Evolutionary conservation across 1,140 invertebrate species (phyloP).

Genomic region (Campoletis sonorensis): DNA sequence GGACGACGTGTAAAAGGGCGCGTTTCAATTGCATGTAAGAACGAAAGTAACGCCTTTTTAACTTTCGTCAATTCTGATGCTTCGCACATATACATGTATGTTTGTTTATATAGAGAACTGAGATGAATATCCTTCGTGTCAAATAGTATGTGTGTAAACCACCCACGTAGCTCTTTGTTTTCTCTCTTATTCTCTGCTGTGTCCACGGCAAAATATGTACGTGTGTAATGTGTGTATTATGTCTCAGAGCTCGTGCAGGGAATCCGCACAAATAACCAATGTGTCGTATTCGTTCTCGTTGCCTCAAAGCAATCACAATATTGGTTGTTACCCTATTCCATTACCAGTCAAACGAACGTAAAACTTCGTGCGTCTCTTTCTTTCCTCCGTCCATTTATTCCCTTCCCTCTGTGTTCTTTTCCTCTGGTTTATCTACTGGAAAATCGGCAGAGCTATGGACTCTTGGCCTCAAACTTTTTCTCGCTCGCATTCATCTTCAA

Average conservation of each 20-base stretch:
- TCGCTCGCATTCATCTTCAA: background rate
- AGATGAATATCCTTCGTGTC: constrained; percentile 14
- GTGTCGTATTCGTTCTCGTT: constrained; percentile 46
- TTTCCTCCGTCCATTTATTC: background rate
- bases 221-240: constrained; percentile 23
- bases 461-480: background rate
- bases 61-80: background rate
- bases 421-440: constrained; percentile 15
- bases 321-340: constrained; percentile 51
- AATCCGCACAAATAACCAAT: constrained; percentile 42
- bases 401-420: background rate
- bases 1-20: background rate
- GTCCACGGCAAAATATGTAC: background rate
- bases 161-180: background rate
- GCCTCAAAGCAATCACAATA: constrained; percentile 60
- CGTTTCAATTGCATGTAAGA: background rate
- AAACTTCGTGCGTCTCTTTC: background rate
- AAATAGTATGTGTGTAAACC: constrained; percentile 20
- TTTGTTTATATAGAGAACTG: background rate
- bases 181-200: background rate
- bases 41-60: background rate
- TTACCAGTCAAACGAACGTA: constrained; percentile 41
- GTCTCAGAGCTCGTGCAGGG: constrained; percentile 15
- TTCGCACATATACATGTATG: background rate
- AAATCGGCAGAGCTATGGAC: background rate